Evolutionary conservation across 2,113 vertebrate genomes (phyloP), one percentile per base, ranked within the genome.

Genomic region (Collichthys lucidus): DNA sequence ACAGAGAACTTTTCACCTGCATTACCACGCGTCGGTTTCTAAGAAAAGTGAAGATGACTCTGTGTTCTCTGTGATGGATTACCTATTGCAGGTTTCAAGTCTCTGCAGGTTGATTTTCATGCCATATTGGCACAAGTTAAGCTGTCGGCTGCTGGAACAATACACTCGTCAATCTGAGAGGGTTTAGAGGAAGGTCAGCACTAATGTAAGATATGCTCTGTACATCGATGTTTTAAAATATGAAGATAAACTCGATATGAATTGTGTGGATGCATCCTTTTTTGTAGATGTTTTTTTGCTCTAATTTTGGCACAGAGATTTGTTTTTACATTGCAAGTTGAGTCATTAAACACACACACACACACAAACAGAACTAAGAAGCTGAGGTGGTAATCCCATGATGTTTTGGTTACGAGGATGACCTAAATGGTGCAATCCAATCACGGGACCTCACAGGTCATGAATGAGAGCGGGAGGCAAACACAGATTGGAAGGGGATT

Each of bases 361-460:
- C 35, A 35, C 35, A 40, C 46, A 62, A 47, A 75, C 49, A 40
- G 12, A 50, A 61, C 77, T 67, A 46, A 71, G 55, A 78, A 68
- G 66, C 74, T 61, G 24, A 61, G 19, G 15, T 64, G 19, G 15
- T 92, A 92, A 91, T 91, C 89, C 65, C 70, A 72, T 69, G 59
- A 74, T 87, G 75, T 81, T 71, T 70, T 80, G 82, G 78, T 83
- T 85, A 83, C 63, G 57, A 10, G 70, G 76, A 74, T 69, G 80
- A 85, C 85, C 78, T 60, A 71, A 53, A 67, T 70, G 66, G 26
- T 79, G 52, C 78, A 90, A 87, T 91, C 88, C 84, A 86, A 42
- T 87, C 82, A 88, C 67, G 70, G 74, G 77, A 68, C 53, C 31
- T 65, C 19, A n/a, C 61, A 73, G 88, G 73, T 88, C 64, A 74